Evolutionary conservation across 2,113 vertebrate species (phyloP).

Genomic region (Callaeas wilsoni): DNA sequence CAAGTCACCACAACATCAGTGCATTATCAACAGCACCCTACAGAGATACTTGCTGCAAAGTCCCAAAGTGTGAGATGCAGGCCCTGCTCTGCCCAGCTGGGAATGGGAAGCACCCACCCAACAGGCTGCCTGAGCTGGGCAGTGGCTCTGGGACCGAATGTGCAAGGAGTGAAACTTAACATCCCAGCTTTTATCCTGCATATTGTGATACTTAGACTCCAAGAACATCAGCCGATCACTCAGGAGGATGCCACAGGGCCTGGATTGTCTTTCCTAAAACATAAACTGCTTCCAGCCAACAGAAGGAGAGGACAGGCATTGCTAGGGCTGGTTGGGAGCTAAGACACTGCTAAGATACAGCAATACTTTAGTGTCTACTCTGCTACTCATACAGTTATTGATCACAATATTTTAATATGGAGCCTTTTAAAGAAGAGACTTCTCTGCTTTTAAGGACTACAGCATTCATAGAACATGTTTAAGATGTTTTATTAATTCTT

Average conservation of each 20-base stretch:
- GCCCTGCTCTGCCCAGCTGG: background rate
- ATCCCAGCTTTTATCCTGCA: background rate
- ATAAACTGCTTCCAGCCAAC: background rate
- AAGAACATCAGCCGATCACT: background rate
- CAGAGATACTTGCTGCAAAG: background rate
- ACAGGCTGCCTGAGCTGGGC: background rate
- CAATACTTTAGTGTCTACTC: background rate
- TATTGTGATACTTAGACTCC: background rate
- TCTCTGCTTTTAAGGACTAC: background rate
- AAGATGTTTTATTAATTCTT: background rate
- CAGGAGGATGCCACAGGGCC: background rate
- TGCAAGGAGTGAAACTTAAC: accelerated
- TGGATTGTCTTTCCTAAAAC: background rate
- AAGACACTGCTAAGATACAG: background rate
- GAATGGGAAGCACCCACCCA: background rate
- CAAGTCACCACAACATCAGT: background rate
- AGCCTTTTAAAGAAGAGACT: background rate
- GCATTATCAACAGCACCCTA: background rate
- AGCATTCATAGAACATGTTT: background rate
- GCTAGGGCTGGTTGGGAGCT: background rate
- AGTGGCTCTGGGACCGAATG: accelerated
- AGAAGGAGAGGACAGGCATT: background rate
- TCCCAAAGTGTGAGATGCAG: background rate
- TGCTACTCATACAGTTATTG: background rate
- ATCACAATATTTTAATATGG: background rate